Evolutionary conservation across 2,888 invertebrate genomes (phyloP).

Genomic region (Drosophila limbata): DNA sequence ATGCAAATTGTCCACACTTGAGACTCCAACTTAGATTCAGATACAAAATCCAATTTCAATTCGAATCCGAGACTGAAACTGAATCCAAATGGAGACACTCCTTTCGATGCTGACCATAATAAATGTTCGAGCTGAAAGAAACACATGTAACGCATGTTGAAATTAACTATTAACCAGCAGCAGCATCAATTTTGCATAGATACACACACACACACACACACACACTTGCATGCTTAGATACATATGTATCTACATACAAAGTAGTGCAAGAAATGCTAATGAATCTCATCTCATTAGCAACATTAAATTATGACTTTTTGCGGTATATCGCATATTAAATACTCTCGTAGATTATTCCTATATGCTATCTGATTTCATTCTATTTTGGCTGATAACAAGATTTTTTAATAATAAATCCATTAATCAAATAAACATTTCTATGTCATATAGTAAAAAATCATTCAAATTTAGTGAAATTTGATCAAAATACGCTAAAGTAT

Average conservation of each 20-base stretch:
- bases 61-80: conserved; percentile 18
- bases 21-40: conserved; percentile 1
- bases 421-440: background rate
- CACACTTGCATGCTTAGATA: conserved; percentile 43
- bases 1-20: conserved; percentile 58
- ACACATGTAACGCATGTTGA: conserved; percentile 74
- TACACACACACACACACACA: conserved; percentile 34
- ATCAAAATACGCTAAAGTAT: background rate
- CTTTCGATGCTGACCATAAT: conserved; percentile 59
- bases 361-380: background rate
- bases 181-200: conserved; percentile 58
- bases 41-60: conserved; percentile 18
- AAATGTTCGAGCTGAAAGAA: conserved; percentile 66
- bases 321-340: background rate
- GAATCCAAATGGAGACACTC: conserved; percentile 35
- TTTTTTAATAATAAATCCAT: background rate
- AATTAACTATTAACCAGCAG: conserved; percentile 53
- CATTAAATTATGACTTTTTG: background rate
- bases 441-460: background rate
- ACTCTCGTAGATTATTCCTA: background rate
- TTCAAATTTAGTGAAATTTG: background rate
- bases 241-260: conserved; percentile 27
- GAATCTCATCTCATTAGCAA: conserved; percentile 26
- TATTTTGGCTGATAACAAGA: background rate
- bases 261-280: conserved; percentile 63